Conservation (phyloP, 2,113 vertebrate species). For the Tor tambroides region DNA sequence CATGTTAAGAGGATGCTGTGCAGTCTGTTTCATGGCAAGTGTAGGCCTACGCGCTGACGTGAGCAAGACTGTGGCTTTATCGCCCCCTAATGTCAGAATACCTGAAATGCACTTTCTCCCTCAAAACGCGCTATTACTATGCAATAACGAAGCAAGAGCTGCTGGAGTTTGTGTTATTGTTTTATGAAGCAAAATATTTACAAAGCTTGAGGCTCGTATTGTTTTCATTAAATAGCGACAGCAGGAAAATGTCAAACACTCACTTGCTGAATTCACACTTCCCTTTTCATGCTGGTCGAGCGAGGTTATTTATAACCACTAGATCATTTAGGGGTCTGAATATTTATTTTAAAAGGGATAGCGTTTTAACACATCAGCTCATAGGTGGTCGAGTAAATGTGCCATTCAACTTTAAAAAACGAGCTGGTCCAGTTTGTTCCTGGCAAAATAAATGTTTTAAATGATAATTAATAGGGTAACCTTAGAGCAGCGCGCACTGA, state of each 20-base stretch:
- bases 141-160: slow-evolving; percentile 15
- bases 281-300: background rate
- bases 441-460: background rate
- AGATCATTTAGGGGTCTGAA: too few species aligned
- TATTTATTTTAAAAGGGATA: background rate
- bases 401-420: background rate
- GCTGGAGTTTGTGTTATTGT: background rate
- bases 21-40: background rate
- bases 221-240: background rate
- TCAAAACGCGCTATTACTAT: background rate
- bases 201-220: slow-evolving; percentile 10
- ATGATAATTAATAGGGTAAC: background rate
- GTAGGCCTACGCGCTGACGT: background rate
- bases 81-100: background rate
- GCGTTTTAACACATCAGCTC: background rate
- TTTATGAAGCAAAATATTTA: slow-evolving; percentile 25
- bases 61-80: background rate
- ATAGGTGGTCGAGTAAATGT: background rate
- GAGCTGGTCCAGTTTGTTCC: background rate
- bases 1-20: background rate
- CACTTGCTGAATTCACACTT: background rate
- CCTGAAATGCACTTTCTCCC: background rate
- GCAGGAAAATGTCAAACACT: background rate
- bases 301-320: background rate
- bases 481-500: background rate